These are phyloP conservation scores for Allygus modestus DNA, from an alignment of 2,888 invertebrate species.

Conservation along the genomic window DNA sequence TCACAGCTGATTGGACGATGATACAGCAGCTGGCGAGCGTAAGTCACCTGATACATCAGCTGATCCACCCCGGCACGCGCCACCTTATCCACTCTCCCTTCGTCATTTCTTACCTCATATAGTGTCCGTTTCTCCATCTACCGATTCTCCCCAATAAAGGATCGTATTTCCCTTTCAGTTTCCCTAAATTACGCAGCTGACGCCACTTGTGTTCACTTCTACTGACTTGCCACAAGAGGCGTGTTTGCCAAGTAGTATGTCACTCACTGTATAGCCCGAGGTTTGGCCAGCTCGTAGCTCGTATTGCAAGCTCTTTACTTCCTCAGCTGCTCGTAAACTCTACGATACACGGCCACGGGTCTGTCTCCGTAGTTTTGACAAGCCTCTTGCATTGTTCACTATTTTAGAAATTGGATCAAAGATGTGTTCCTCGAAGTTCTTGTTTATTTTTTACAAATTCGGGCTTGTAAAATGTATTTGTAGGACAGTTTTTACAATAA, in stretches of 20 bases:
- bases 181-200: neutral
- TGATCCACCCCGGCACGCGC: conserved; percentile 26
- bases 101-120: neutral
- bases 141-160: neutral
- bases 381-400: neutral
- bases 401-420: neutral
- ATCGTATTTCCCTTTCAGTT: neutral
- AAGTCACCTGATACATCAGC: conserved; percentile 31
- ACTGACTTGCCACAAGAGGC: no score
- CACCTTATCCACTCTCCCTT: neutral
- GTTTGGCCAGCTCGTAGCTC: neutral
- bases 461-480: no score
- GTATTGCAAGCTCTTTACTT: conserved; percentile 6
- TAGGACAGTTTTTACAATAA: no score
- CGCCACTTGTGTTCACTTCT: neutral
- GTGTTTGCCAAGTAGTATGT: no score
- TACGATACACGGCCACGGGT: neutral
- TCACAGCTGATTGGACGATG: conserved; percentile 53
- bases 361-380: neutral
- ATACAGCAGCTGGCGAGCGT: conserved; percentile 32
- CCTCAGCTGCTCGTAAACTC: neutral
- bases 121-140: neutral
- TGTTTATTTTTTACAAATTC: neutral
- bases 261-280: no score
- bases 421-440: neutral